Evolutionary conservation across 2,888 invertebrate genomes (phyloP), one percentile per base, ranked within the genome.

Genomic region (Acrobasis repandana): DNA sequence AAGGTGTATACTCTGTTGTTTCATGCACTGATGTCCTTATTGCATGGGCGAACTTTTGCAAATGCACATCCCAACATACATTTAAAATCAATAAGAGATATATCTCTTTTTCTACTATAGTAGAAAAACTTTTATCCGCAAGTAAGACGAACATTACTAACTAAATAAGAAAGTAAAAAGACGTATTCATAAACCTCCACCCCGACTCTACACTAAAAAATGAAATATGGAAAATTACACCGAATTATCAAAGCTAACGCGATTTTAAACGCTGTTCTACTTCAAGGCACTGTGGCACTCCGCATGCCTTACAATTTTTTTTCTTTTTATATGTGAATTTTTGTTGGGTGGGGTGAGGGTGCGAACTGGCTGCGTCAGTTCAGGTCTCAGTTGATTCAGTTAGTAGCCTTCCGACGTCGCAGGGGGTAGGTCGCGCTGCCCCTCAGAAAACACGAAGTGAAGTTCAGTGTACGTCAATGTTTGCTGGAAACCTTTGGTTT

Each of bases 301-400:
- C 71, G 72, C 83, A 83, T 87, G 69, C 76, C 67, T 62, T 63
- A 68, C 68, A 67, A 70, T 72, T 77, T 82, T 85, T 86, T 80
- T 74, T 73, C 74, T 83, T 81, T 77, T 78, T 79, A 80, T 80
- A 82, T 84, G 86, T 90, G 88, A 86, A 88, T 88, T 86, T 83
- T 86, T 74, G 73, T 59, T 51, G 71, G 77, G 75, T 77, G 76
- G 75, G 79, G 81, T 77, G 75, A 73, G 77, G 82, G 77, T 49
- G 51, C 33, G 33, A 36, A 20, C 36, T 14, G 33, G 18, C 49
- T 61, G 49, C 56, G 52, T 33, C 52, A 47, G n/a, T 47, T 15
- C 52, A 47, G n/a, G 33, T 15, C 28, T 46, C 28, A 28, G 43
- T 47, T 28, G 10, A 33, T 47, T 51, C 73, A 74, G 72, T 79